Percentiles rank a stretch among this genome's conserved stretches.
Conservation (phyloP, 2,113 vertebrate genomes). For the Lophura nycthemera region DNA sequence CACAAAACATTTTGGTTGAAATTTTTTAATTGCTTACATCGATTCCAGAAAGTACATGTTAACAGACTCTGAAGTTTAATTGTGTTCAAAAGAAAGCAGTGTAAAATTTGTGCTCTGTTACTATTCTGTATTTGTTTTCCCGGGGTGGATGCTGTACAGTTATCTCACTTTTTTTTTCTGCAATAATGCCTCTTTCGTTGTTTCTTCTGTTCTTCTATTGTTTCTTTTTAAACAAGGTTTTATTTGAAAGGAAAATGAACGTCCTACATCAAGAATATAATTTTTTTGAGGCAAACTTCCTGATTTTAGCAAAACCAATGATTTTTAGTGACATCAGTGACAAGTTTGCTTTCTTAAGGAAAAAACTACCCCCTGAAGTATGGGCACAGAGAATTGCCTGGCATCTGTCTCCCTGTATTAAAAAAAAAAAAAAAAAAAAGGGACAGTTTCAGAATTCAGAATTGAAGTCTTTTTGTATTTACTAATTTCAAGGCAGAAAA, state of each 20-base stretch:
- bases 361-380: not conserved
- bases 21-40: constrained; percentile 94
- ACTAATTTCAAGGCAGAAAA: constrained; percentile 41
- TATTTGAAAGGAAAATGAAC: not conserved
- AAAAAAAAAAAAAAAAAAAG: not conserved
- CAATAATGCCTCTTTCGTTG: not conserved
- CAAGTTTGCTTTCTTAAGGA: not conserved
- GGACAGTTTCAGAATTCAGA: not conserved
- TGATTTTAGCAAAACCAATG: not conserved
- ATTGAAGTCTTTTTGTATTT: not conserved
- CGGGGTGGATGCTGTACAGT: not conserved
- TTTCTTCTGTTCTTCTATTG: not conserved
- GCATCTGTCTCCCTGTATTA: not conserved
- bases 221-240: not conserved
- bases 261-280: not conserved
- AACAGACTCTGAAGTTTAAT: constrained; percentile 86
- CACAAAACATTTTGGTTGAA: constrained; percentile 92
- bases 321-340: not conserved
- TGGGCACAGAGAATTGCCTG: not conserved
- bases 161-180: not conserved
- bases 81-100: constrained; percentile 76
- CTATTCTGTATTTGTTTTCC: constrained; percentile 51
- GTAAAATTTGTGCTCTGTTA: constrained; percentile 69
- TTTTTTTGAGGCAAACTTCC: not conserved
- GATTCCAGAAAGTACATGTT: constrained; percentile 90